Evolutionary conservation across 2,888 invertebrate species (phyloP).

Genomic region (Stenichneumon culpator): DNA sequence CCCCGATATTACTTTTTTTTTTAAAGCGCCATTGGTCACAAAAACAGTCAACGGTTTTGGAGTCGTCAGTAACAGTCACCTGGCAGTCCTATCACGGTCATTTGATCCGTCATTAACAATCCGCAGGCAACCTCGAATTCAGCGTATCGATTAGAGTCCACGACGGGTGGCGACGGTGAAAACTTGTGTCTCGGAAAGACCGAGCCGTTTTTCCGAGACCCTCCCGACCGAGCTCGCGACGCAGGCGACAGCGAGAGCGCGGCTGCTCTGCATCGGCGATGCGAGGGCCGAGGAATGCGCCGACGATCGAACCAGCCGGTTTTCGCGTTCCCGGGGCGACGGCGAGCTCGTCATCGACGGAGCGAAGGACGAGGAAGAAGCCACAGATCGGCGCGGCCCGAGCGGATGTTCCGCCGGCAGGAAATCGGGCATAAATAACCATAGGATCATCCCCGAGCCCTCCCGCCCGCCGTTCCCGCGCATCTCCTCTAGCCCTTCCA

Average conservation of each 20-base stretch:
- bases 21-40: too few relatives aligned
- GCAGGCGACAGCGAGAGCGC: background rate
- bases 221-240: background rate
- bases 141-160: conserved; percentile 26
- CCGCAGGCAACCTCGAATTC: conserved; percentile 20
- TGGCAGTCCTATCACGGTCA: too few relatives aligned
- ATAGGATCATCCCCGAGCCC: conserved; percentile 62
- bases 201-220: too few relatives aligned
- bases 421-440: conserved; percentile 71
- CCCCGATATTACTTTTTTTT: too few relatives aligned
- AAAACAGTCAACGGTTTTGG: too few relatives aligned
- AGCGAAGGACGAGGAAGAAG: conserved; percentile 9
- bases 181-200: too few relatives aligned
- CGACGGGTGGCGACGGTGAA: conserved; percentile 19
- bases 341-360: conserved; percentile 6
- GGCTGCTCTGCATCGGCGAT: background rate
- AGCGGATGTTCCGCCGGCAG: conserved; percentile 67
- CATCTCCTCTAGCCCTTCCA: background rate
- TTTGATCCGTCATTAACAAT: background rate
- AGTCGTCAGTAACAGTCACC: too few relatives aligned
- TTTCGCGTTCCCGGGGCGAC: conserved; percentile 13
- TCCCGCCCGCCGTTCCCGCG: background rate
- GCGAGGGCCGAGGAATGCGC: conserved; percentile 32
- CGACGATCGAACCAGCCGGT: conserved; percentile 10
- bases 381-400: conserved; percentile 28